Conservation (phyloP, 2,113 vertebrate genomes). For the Dicentrarchus labrax region DNA sequence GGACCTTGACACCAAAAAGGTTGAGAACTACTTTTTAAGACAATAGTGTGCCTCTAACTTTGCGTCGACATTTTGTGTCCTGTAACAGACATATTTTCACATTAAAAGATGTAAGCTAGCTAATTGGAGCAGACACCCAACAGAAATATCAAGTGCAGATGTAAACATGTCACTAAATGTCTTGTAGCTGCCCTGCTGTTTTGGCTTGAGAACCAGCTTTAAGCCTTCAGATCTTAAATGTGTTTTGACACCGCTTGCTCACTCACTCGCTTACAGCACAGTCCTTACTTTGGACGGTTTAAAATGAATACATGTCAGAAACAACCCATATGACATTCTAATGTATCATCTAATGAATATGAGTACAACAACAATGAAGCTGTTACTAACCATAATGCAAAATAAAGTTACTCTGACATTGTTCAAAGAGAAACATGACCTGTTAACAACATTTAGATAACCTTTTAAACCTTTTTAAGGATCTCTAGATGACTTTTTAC, state of each 20-base stretch:
- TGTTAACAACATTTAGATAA: too few species aligned
- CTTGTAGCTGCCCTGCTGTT: neutral
- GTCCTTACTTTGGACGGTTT: neutral
- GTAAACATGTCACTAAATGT: conserved; percentile 19
- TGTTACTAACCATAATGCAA: too few species aligned
- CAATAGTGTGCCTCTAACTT: too few species aligned
- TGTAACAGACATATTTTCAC: neutral
- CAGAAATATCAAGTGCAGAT: conserved; percentile 1
- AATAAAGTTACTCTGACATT: too few species aligned
- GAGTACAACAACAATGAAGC: too few species aligned
- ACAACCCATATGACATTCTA: neutral
- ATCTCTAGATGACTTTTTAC: neutral
- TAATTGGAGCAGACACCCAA: conserved; percentile 24
- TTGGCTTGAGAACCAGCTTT: conserved; percentile 10
- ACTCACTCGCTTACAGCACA: neutral
- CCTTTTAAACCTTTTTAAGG: neutral
- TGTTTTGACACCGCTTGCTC: conserved; percentile 13
- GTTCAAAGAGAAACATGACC: too few species aligned
- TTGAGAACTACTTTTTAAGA: too few species aligned
- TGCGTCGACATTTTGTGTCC: too few species aligned
- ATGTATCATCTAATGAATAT: neutral
- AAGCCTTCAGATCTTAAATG: conserved; percentile 16
- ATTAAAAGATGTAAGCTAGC: neutral
- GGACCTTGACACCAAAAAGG: too few species aligned
- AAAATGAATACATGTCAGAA: neutral